A percentile compares a stretch with the other conserved stretches of the same genome.
Conservation (phyloP, 1,140 invertebrate genomes). For the Drosophila subpulchrella region DNA sequence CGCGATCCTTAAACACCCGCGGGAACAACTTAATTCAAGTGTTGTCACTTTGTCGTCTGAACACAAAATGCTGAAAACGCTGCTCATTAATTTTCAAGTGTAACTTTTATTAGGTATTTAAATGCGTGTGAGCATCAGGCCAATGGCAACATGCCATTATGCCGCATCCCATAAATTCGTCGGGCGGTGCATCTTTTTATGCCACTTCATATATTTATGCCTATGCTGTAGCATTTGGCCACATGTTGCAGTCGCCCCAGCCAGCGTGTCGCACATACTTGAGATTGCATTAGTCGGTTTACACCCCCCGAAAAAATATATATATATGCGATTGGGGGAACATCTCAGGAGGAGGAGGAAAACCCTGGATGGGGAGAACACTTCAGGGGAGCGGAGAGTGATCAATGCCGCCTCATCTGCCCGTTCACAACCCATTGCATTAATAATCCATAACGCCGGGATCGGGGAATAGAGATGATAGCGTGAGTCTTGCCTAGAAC, state of each 20-base stretch:
- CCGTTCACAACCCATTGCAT: slow-evolving; percentile 77
- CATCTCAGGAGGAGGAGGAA: neutral
- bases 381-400: slow-evolving; percentile 42
- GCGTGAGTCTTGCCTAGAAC: slow-evolving; percentile 11
- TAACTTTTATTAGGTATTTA: slow-evolving; percentile 83
- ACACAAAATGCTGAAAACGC: slow-evolving; percentile 73
- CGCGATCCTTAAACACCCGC: slow-evolving; percentile 8
- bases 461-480: slow-evolving; percentile 42
- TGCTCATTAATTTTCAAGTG: slow-evolving; percentile 83
- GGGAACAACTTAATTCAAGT: slow-evolving; percentile 79
- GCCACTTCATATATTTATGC: slow-evolving; percentile 19
- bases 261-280: slow-evolving; percentile 74
- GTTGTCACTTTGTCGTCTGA: slow-evolving; percentile 81
- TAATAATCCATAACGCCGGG: slow-evolving; percentile 72
- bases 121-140: slow-evolving; percentile 76
- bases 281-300: slow-evolving; percentile 79
- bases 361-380: neutral
- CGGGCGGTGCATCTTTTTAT: slow-evolving; percentile 48
- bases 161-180: slow-evolving; percentile 77
- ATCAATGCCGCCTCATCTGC: slow-evolving; percentile 76
- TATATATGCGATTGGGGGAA: neutral
- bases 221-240: slow-evolving; percentile 35
- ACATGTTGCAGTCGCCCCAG: slow-evolving; percentile 67
- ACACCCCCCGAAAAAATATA: slow-evolving; percentile 43
- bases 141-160: slow-evolving; percentile 80